phyloP scores from a whole-genome alignment of 2,113 vertebrate genomes.

The Dunckerocampus dactyliophorus region DNA sequence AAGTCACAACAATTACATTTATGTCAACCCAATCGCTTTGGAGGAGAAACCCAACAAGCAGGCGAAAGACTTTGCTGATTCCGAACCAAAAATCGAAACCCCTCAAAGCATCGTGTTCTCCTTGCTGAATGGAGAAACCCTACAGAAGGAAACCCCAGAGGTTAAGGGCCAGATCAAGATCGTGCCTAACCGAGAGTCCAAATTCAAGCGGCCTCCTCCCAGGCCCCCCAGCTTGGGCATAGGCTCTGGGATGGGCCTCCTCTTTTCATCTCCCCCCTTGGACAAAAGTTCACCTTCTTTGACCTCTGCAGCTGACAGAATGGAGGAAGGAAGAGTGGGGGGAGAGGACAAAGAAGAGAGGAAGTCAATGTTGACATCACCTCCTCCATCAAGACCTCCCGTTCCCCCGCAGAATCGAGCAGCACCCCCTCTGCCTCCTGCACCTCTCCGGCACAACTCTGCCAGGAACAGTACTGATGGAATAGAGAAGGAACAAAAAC shows the following conservation, averaged over 20 bases:
- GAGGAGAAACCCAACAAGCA: conserved; percentile 71
- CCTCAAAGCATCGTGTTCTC: conserved; percentile 12
- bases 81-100: conserved; percentile 1
- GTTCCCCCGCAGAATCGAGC: conserved; percentile 39
- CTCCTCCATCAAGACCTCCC: conserved; percentile 47
- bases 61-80: conserved; percentile 32
- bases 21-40: conserved; percentile 85
- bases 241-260: conserved; percentile 42
- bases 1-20: conserved; percentile 71
- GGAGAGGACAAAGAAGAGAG: conserved; percentile 36
- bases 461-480: conserved; percentile 36
- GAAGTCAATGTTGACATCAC: conserved; percentile 39
- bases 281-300: conserved; percentile 3
- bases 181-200: conserved; percentile 39
- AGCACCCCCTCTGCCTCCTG: conserved; percentile 47
- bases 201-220: conserved; percentile 74
- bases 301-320: conserved; percentile 31
- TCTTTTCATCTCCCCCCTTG: conserved; percentile 18
- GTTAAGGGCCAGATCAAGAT: conserved; percentile 46
- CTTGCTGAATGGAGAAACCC: conserved; percentile 46
- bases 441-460: conserved; percentile 43
- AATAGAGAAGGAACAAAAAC: conserved; percentile 45
- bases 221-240: conserved; percentile 59
- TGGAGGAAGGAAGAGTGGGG: conserved; percentile 62
- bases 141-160: conserved; percentile 18